Base-by-base conservation (phyloP, 64 coral and sea anemone species). In the Anthopleura sola region DNA sequence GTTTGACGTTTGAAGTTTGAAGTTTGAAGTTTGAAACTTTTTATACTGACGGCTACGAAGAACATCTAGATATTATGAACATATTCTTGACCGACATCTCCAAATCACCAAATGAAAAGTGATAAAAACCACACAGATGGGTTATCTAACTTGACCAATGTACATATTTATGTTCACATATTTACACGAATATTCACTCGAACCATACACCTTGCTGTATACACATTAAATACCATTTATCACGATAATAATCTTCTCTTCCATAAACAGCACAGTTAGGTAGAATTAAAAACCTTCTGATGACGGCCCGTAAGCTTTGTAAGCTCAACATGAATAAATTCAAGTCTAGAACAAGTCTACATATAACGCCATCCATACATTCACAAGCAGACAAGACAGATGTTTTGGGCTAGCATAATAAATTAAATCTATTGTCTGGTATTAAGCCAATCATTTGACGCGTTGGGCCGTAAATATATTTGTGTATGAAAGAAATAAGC, bases 261-360 rank as follows among this genome's bases (percentile, higher is more conserved):
- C 14, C 10, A 32, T 32, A 32, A 71, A 1, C 66, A 71, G 66
- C n/a, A 32, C 10, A 62, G 3, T 26, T 16, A n/a, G 66, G 66
- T 34, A 28, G n/a, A 31, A 1, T 32, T 28, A 10, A 71, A 71
- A 66, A 64, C 6, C 21, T 26, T 31, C 66, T 71, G 66, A 32
- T 71, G 31, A 71, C 66, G 10, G 26, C 29, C 66, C 14, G 26
- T 71, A 71, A 71, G 28, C 2, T 32, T 69, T n/a, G n/a, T 71
- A 71, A 34, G n/a, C 26, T 71, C 31, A 71, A 71, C 66, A 71
- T 71, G 66, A 71, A 71, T 71, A 71, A 71, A 32, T 71, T 71
- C 66, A 28, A 71, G 28, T 71, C 2, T 34, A 31, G 34, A 71
- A 34, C 66, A 31, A 34, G 66, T 71, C 60, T 28, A 66, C 9